Evolutionary conservation across 2,797 vertebrate genomes (phyloP).

Genomic region (Sebastiscus albofasciatus): DNA sequence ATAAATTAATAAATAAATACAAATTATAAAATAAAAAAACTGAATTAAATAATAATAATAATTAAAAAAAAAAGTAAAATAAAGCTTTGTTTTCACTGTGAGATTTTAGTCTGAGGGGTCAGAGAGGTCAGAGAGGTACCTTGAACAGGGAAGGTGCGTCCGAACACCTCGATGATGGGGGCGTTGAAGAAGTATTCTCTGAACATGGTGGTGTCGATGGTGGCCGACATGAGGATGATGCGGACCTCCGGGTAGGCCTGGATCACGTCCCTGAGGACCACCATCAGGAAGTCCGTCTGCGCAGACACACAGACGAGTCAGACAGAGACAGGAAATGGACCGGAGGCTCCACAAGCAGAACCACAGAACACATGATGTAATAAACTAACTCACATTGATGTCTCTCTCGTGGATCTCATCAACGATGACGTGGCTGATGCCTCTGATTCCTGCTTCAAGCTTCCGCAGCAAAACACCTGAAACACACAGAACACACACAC

Average conservation of each 20-base stretch:
- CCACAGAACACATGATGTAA: background rate
- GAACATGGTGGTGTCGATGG: conserved; percentile 98
- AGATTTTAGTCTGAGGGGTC: too few relatives aligned
- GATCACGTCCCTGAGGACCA: conserved; percentile 94
- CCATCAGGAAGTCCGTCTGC: conserved; percentile 96
- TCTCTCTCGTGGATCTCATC: conserved; percentile 98
- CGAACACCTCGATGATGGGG: conserved; percentile 94
- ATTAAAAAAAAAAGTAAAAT: too few relatives aligned
- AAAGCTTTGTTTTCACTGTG: too few relatives aligned
- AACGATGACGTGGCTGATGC: conserved; percentile 97
- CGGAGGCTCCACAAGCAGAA: too few relatives aligned
- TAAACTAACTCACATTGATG: conserved; percentile 89
- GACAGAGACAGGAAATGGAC: background rate
- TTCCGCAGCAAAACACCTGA: conserved; percentile 94
- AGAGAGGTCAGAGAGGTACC: conserved; percentile 69
- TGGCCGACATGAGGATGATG: conserved; percentile 96
- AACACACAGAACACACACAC: conserved; percentile 21
- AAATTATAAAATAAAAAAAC: too few relatives aligned
- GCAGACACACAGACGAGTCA: background rate
- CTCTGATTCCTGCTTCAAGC: conserved; percentile 93
- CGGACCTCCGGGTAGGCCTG: conserved; percentile 91
- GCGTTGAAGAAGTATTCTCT: conserved; percentile 95
- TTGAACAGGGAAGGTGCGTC: conserved; percentile 93
- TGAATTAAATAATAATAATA: too few relatives aligned
- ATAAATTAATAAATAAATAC: too few relatives aligned